These are phyloP conservation scores for Streblospio benedicti DNA, from an alignment of 1,140 invertebrate species.

Conservation along the genomic window DNA sequence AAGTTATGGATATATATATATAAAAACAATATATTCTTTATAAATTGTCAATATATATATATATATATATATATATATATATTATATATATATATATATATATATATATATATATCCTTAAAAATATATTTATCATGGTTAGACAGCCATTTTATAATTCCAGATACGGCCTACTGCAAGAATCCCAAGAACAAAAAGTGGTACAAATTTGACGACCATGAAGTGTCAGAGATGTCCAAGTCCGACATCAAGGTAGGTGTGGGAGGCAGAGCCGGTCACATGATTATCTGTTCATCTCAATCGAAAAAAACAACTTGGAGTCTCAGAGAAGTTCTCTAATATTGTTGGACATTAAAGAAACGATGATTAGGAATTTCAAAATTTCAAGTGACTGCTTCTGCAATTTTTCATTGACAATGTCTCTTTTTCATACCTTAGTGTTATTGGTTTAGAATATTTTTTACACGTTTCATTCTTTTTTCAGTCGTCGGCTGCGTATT, in stretches of 20 bases:
- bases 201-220: slow-evolving; percentile 84
- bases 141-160: no score
- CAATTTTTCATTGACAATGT: slow-evolving; percentile 17
- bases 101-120: slow-evolving; percentile 1
- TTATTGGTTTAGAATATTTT: background rate
- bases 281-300: background rate
- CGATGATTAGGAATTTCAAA: background rate
- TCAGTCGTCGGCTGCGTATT: slow-evolving; percentile 63
- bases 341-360: no score
- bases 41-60: background rate
- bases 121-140: slow-evolving; percentile 7
- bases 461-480: slow-evolving; percentile 14
- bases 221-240: slow-evolving; percentile 62
- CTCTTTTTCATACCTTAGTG: background rate
- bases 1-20: no score
- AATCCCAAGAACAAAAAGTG: slow-evolving; percentile 58
- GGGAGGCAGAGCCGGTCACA: background rate
- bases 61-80: background rate
- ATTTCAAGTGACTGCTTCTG: slow-evolving; percentile 9
- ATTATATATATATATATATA: background rate
- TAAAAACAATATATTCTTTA: no score
- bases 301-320: background rate
- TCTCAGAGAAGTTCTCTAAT: background rate
- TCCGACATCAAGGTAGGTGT: slow-evolving; percentile 55
- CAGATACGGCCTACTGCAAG: slow-evolving; percentile 65